phyloP scores from a whole-genome alignment of 2,797 vertebrate genomes.

The Loris lydekkerianus region DNA sequence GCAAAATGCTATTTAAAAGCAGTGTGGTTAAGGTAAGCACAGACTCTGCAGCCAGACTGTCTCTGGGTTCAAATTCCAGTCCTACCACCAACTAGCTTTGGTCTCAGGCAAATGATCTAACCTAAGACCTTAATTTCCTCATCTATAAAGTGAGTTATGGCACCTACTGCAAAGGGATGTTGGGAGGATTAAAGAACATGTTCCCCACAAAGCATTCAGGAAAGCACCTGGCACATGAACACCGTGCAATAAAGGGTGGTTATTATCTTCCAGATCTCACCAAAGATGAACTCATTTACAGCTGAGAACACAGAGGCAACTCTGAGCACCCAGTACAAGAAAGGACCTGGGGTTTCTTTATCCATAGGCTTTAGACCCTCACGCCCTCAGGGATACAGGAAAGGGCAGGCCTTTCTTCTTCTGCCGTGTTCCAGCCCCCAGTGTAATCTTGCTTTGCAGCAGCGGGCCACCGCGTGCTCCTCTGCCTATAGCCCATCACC shows the following conservation, averaged over 20 bases:
- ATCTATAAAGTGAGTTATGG: background rate
- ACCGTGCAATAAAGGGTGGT: background rate
- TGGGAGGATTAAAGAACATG: conserved; percentile 48
- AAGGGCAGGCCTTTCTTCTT: background rate
- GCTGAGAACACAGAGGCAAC: background rate
- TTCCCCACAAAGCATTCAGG: conserved; percentile 33
- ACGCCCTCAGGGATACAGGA: background rate
- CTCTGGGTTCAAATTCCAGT: conserved; percentile 59
- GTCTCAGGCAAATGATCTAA: background rate
- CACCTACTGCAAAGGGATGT: background rate
- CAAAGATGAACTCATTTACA: background rate
- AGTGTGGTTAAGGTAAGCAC: background rate
- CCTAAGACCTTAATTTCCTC: conserved; percentile 10
- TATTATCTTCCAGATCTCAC: background rate
- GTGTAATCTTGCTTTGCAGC: background rate
- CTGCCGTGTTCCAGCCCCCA: background rate
- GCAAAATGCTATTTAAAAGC: conserved; percentile 50
- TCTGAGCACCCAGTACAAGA: background rate
- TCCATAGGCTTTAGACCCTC: background rate
- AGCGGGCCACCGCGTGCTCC: accelerated
- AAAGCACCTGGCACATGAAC: background rate
- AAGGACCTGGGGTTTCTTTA: background rate
- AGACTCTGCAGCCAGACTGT: background rate
- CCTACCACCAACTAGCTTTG: background rate
- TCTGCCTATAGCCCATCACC: background rate